Conservation (phyloP, 1,140 invertebrate species). For the Drosophila fuyamai region DNA sequence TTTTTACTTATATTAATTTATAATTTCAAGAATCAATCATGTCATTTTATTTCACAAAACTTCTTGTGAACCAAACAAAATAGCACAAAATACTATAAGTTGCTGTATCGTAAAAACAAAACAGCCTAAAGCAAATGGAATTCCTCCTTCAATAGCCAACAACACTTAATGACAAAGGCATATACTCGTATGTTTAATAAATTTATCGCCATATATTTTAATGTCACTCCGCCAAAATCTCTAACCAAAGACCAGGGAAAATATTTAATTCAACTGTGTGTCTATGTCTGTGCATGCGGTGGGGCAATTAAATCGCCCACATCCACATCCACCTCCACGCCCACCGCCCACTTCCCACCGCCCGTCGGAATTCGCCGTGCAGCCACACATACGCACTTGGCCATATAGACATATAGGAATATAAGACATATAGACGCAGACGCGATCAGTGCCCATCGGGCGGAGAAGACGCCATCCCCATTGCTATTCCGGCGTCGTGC, state of each 20-base stretch:
- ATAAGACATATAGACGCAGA: constrained; percentile 8
- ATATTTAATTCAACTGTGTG: constrained; percentile 55
- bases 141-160: background rate
- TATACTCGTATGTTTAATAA: constrained; percentile 42
- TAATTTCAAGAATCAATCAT: no score
- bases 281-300: constrained; percentile 29
- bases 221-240: constrained; percentile 59
- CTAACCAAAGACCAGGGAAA: constrained; percentile 40
- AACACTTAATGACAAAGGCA: constrained; percentile 25
- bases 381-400: constrained; percentile 11
- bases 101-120: background rate
- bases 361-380: constrained; percentile 45
- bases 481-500: constrained; percentile 47
- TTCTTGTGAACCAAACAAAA: background rate
- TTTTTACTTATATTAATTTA: no score
- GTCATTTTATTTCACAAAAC: no score
- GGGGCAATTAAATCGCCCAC: constrained; percentile 71
- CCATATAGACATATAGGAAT: constrained; percentile 4
- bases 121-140: constrained; percentile 2
- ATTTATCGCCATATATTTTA: constrained; percentile 62
- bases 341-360: constrained; percentile 33
- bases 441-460: constrained; percentile 48
- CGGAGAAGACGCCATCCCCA: constrained; percentile 47
- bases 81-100: background rate
- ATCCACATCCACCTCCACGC: constrained; percentile 15